A percentile compares a stretch with the other conserved stretches of the same genome.
Evolutionary conservation across 2,113 vertebrate species (phyloP).

Genomic region (Thalassarche chlororhynchos): DNA sequence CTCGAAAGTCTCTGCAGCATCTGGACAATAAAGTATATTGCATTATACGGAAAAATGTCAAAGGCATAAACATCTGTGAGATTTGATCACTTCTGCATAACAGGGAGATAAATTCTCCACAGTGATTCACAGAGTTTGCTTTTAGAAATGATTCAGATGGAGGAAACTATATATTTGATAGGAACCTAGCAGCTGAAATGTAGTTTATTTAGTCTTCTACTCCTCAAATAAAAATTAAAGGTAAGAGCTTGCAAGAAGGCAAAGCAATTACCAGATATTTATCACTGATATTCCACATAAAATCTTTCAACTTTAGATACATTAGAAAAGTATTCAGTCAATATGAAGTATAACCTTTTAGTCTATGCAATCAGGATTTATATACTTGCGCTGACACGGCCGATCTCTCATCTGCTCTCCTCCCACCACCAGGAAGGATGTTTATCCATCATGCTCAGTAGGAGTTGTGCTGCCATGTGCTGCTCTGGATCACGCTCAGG

Average conservation of each 20-base stretch:
- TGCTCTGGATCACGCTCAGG: background rate
- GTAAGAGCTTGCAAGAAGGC: background rate
- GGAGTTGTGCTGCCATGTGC: background rate
- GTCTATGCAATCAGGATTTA: background rate
- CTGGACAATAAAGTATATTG: background rate
- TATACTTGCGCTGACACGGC: background rate
- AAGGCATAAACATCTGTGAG: background rate
- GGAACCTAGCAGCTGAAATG: background rate
- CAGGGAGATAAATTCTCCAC: background rate
- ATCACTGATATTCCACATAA: background rate
- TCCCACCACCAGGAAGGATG: background rate
- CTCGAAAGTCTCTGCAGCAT: background rate
- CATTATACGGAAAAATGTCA: background rate
- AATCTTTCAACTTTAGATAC: background rate
- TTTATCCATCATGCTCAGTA: background rate
- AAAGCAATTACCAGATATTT: background rate
- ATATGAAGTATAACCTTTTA: background rate
- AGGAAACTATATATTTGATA: background rate
- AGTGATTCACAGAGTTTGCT: background rate
- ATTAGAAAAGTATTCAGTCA: background rate
- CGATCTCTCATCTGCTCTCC: background rate
- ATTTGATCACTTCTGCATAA: background rate
- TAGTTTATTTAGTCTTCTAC: background rate
- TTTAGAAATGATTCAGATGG: background rate
- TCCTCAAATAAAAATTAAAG: background rate